Evolutionary conservation across 2,797 vertebrate species (phyloP).

Genomic region (Anabas testudineus): DNA sequence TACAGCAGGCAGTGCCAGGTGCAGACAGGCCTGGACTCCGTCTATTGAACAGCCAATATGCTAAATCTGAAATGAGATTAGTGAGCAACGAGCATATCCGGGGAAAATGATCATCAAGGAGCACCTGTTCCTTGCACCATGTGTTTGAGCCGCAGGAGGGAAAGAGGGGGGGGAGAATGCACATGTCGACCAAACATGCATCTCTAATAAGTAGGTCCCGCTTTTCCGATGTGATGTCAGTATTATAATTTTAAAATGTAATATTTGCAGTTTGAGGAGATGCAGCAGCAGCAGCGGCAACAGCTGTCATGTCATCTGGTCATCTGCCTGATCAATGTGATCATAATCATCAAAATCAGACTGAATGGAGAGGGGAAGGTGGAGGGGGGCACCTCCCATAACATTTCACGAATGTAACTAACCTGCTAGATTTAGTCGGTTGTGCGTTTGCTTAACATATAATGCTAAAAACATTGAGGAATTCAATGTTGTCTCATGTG

Average conservation of each 20-base stretch:
- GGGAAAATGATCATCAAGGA: constrained; percentile 25
- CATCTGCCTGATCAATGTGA: not conserved
- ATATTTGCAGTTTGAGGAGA: not conserved
- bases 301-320: constrained; percentile 4
- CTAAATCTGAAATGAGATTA: constrained; percentile 16
- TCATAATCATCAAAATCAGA: not conserved
- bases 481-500: no score
- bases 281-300: not conserved
- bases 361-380: not conserved
- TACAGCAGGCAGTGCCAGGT: constrained; percentile 45
- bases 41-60: not conserved
- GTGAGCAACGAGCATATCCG: constrained; percentile 16
- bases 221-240: not conserved
- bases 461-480: no score
- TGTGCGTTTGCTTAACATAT: no score
- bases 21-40: constrained; percentile 28
- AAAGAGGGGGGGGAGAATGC: not conserved
- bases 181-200: constrained; percentile 13
- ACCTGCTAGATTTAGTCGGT: no score
- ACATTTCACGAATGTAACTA: not conserved
- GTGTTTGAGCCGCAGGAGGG: constrained; percentile 45
- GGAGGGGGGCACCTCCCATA: constrained; percentile 30
- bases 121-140: constrained; percentile 72
- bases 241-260: not conserved
- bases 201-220: not conserved